phyloP scores from a whole-genome alignment of 2,113 vertebrate genomes.

The Hylia prasina region DNA sequence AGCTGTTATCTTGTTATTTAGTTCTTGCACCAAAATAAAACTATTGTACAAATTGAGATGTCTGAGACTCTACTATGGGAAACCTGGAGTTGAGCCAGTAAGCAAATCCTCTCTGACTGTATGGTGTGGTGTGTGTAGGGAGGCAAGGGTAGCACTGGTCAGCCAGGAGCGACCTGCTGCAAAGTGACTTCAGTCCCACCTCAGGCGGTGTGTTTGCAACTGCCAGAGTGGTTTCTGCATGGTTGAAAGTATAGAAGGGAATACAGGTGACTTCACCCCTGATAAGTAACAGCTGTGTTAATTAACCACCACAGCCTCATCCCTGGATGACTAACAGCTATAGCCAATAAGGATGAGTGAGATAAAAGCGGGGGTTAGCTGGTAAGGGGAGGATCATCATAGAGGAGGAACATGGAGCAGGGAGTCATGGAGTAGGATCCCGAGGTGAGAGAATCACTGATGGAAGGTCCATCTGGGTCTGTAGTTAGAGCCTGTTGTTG shows the following conservation, averaged over 20 bases:
- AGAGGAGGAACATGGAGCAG: neutral
- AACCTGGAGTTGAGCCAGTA: neutral
- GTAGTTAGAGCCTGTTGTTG: neutral
- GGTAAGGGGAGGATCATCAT: neutral
- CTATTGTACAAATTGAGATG: rapidly evolving
- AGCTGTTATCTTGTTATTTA: neutral
- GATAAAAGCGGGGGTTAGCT: neutral
- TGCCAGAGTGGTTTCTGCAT: neutral
- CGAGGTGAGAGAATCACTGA: neutral
- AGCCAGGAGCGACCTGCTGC: neutral
- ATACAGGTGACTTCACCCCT: neutral
- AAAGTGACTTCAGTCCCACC: neutral
- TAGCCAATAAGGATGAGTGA: neutral
- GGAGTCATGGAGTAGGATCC: neutral
- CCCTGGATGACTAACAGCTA: neutral
- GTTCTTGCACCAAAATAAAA: neutral
- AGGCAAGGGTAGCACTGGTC: neutral
- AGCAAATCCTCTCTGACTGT: neutral
- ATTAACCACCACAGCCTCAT: neutral
- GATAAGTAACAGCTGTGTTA: neutral
- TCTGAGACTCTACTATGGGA: neutral
- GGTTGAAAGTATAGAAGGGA: neutral
- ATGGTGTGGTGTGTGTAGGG: neutral
- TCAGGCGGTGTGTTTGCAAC: neutral
- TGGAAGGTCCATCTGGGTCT: neutral